These are phyloP conservation scores for Oeneis ivallda DNA, from an alignment of 2,888 invertebrate genomes.

Conservation along the genomic window DNA sequence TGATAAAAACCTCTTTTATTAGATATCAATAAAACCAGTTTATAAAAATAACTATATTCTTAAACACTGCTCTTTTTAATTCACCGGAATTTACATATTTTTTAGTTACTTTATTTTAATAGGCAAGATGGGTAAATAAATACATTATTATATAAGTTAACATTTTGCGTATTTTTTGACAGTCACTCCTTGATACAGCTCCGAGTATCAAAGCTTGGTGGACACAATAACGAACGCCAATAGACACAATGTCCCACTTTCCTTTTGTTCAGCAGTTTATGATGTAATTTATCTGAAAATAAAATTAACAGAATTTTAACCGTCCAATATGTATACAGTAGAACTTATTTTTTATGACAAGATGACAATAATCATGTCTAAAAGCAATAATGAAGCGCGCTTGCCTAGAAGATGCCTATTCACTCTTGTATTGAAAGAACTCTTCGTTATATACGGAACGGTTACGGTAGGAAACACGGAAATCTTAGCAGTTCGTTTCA, in stretches of 20 bases:
- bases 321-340: too few relatives aligned
- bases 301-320: not conserved
- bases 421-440: too few relatives aligned
- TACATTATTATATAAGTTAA: not conserved
- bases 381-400: too few relatives aligned
- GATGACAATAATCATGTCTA: too few relatives aligned
- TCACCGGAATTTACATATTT: conserved; percentile 30
- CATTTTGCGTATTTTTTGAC: conserved; percentile 7
- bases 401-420: too few relatives aligned
- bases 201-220: not conserved
- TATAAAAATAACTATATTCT: conserved; percentile 31
- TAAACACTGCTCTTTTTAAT: conserved; percentile 6
- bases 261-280: not conserved
- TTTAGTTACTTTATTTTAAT: not conserved
- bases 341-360: too few relatives aligned
- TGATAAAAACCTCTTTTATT: conserved; percentile 22
- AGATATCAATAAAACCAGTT: conserved; percentile 8
- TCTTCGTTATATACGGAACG: too few relatives aligned
- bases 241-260: conserved; percentile 18
- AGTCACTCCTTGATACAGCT: conserved; percentile 5
- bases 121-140: not conserved
- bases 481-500: too few relatives aligned
- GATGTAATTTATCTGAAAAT: not conserved
- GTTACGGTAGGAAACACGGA: too few relatives aligned
- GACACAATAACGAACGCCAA: conserved; percentile 19